Base-by-base conservation (phyloP, 2,888 invertebrate genomes). In the Sipha maydis region DNA sequence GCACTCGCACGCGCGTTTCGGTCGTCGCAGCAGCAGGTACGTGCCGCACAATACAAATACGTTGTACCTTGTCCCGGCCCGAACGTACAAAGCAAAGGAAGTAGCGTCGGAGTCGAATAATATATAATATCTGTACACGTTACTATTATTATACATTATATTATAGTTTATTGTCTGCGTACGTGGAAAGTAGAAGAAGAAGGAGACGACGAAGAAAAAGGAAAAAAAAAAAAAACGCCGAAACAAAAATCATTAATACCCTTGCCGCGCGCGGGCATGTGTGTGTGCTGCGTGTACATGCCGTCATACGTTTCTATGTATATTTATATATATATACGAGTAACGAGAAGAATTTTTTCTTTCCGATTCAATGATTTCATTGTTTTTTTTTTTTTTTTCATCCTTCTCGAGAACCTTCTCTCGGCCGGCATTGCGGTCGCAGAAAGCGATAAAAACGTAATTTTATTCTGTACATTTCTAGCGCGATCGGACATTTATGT, bases 171-270 rank as follows among this genome's bases (percentile, higher is more conserved):
- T 48, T 48, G 48, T 48, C 48, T 48, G 48, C 48, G 3, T 14
- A 14, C 48, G 11, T 14, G 48, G 14, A 14, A 14, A 48, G 48
- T 4, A 41, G 41, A 41, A 41, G 41, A 41, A 9, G 41, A 41
- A 9, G 41, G 8, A 3, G 41, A 41, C 3, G 41, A 8, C 3
- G 19, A 61, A 61, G 25, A 31, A 78, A 25, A 71, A 17, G 17
- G 14, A 56, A 56, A 56, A 79, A 34, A 21, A 34, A 54, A 79
- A 31, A 34, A 79, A 56, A 78, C 28, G 25, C 56, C 56, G 56
- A 79, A 79, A 61, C 56, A 79, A 79, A 79, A 79, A 79, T 79
- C 79, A 79, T 79, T 79, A 79, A 79, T 34, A 61, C 56, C 31
- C 54, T 79, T 34, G 28, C 11, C 54, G 56, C 31, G 31, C 5